phyloP scores from a whole-genome alignment of 1,140 invertebrate genomes.

The Amyelois transitella region DNA sequence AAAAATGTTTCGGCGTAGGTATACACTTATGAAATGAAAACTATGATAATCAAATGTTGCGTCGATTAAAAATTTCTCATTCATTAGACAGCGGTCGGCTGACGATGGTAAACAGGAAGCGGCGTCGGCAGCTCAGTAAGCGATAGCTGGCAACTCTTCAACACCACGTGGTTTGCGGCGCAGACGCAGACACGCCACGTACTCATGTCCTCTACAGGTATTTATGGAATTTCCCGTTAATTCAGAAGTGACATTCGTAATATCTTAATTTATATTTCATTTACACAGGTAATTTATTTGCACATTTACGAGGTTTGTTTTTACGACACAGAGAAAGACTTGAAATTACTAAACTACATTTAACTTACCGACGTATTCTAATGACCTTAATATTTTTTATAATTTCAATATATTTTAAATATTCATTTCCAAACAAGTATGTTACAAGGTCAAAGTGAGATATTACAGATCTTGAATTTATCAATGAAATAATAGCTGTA shows the following conservation, averaged over 20 bases:
- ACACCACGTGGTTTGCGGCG: conserved; percentile 22
- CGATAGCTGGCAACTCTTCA: conserved; percentile 49
- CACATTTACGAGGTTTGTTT: not conserved
- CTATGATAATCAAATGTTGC: too few relatives aligned
- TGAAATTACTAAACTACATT: not conserved
- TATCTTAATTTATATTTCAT: too few relatives aligned
- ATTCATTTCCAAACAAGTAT: too few relatives aligned
- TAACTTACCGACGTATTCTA: too few relatives aligned
- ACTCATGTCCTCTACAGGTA: not conserved
- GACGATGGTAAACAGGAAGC: conserved; percentile 51
- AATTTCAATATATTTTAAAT: too few relatives aligned
- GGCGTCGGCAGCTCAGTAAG: conserved; percentile 20
- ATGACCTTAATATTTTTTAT: too few relatives aligned
- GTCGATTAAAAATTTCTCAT: not conserved
- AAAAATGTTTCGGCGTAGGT: too few relatives aligned
- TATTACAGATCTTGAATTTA: too few relatives aligned
- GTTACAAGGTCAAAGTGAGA: too few relatives aligned
- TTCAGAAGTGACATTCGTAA: not conserved
- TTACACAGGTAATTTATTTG: too few relatives aligned
- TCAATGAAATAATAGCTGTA: too few relatives aligned
- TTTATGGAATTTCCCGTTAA: not conserved
- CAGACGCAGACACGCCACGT: not conserved
- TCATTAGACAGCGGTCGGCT: not conserved
- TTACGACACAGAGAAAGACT: not conserved
- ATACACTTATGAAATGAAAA: too few relatives aligned